These are phyloP conservation scores for human (Homo sapiens) DNA, from an alignment of 2,113 vertebrate genomes.

Conservation along the genomic window GRCh38 chr9:16925501-16926000, in stretches of 20 bases:
- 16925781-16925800: neutral
- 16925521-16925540: neutral
- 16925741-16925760: constrained; percentile 11
- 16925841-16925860: neutral
- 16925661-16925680: too few relatives aligned
- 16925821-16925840: constrained; percentile 36
- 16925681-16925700: too few relatives aligned
- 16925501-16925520: neutral
- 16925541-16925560: neutral
- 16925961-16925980: neutral
- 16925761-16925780: neutral
- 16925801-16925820: neutral
- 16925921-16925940: neutral
- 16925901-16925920: constrained; percentile 10
- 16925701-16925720: too few relatives aligned
- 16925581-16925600: neutral
- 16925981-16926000: neutral
- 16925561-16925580: neutral
- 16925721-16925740: neutral
- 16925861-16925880: neutral
- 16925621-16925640: too few relatives aligned
- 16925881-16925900: constrained; percentile 1
- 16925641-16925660: too few relatives aligned
- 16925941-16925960: neutral
- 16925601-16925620: too few relatives aligned